Evolutionary conservation across 2,113 vertebrate species (phyloP).

Genomic region (Zosterops pallidus): DNA sequence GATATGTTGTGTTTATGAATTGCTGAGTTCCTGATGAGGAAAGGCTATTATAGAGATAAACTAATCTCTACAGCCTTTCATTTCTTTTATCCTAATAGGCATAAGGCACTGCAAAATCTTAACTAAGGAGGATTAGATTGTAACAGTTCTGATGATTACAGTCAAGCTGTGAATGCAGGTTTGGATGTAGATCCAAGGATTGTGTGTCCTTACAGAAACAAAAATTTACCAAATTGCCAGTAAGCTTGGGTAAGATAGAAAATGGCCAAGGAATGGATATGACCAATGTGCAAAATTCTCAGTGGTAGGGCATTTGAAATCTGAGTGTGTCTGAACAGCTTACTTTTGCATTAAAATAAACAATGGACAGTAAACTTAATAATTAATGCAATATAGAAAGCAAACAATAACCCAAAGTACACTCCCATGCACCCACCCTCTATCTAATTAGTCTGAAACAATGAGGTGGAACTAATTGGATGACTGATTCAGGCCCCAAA

Average conservation of each 20-base stretch:
- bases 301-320: neutral
- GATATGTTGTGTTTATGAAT: neutral
- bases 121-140: neutral
- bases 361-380: neutral
- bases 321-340: neutral
- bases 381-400: neutral
- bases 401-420: neutral
- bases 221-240: neutral
- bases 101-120: neutral
- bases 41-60: neutral
- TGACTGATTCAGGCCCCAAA: neutral
- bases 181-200: neutral
- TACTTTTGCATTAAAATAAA: neutral
- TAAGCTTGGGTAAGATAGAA: neutral
- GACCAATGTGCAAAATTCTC: neutral
- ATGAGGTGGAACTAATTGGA: neutral
- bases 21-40: neutral
- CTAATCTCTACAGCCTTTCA: neutral
- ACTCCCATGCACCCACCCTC: neutral
- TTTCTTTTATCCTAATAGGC: neutral
- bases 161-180: neutral
- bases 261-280: accelerated
- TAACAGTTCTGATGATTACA: neutral
- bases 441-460: neutral
- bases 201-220: neutral